Evolutionary conservation across 2,797 vertebrate species (phyloP), one percentile per base, ranked within the genome.

Genomic region (Xerus rutilus): DNA sequence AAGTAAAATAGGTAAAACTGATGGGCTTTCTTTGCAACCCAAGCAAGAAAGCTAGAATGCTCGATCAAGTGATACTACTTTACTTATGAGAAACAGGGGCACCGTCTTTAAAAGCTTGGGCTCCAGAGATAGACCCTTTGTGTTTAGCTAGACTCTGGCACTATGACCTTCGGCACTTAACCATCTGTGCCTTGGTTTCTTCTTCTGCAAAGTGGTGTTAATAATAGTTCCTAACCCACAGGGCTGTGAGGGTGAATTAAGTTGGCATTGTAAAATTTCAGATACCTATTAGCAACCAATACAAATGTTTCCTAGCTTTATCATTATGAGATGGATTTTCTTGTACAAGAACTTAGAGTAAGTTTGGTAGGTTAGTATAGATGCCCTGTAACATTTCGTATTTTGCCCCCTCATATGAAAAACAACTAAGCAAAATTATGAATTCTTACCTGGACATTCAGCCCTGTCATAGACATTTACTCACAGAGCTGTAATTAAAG

Each of bases 21-120:
- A 0, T 91, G 30, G 45, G 3, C 45, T 94, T 94, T 95, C 57
- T 96, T 97, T 89, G 81, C 54, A 93, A n/a, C 54, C 67, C 18
- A 87, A 92, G 25, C 49, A 86, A 78, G 35, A 65, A 49, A 65
- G 3, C 39, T 86, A 43, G 76, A 79, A 49, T 93, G 30, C 62
- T 62, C 84, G 62, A 69, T 81, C 43, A 73, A 86, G 32, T 35
- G 67, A 78, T 86, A 67, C 28, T 52, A 28, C 12, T 93, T 86
- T 65, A 54, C 89, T 88, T 86, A 86, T 1, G 15, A 57, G 30
- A 81, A 93, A 78, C 28, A 45, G 25, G 2, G 3, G 2, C 0
- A 12, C 54, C 0, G 2, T 91, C 21, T 93, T 57, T 82, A 65
- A 84, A 94, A 83, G 3, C 52, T 73, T 72, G 1, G 30, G 23